phyloP scores from a whole-genome alignment of 2,113 vertebrate species.

The Dasyurus viverrinus region DNA sequence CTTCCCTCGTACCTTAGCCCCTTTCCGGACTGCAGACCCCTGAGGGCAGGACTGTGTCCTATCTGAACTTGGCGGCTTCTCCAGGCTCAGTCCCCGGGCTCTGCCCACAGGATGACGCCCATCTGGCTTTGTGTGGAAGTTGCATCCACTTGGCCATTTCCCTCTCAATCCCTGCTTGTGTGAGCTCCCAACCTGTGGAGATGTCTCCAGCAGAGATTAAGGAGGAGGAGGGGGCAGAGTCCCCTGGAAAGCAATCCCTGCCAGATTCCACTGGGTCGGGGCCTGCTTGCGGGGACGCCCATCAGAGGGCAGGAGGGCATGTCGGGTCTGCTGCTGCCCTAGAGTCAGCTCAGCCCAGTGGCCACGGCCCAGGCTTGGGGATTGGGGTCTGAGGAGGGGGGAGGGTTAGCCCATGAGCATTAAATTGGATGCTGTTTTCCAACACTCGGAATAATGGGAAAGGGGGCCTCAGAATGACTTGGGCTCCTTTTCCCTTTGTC shows the following conservation, averaged over 20 bases:
- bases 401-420: background rate
- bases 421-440: background rate
- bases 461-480: conserved; percentile 11
- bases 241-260: background rate
- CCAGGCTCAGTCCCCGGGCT: background rate
- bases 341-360: background rate
- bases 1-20: background rate
- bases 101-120: accelerated
- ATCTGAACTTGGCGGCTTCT: background rate
- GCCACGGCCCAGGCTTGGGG: background rate
- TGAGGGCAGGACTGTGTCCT: background rate
- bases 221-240: background rate
- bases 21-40: background rate
- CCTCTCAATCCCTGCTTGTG: background rate
- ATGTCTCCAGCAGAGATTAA: background rate
- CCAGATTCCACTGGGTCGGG: background rate
- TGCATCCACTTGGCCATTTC: background rate
- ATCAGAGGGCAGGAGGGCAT: background rate
- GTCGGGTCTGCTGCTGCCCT: background rate
- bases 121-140: background rate
- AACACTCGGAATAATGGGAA: background rate
- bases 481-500: conserved; percentile 20
- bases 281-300: background rate
- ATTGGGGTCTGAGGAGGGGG: background rate
- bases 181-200: background rate